Base-by-base conservation (phyloP, 2,113 vertebrate genomes). In the Chascanopsetta lugubris region DNA sequence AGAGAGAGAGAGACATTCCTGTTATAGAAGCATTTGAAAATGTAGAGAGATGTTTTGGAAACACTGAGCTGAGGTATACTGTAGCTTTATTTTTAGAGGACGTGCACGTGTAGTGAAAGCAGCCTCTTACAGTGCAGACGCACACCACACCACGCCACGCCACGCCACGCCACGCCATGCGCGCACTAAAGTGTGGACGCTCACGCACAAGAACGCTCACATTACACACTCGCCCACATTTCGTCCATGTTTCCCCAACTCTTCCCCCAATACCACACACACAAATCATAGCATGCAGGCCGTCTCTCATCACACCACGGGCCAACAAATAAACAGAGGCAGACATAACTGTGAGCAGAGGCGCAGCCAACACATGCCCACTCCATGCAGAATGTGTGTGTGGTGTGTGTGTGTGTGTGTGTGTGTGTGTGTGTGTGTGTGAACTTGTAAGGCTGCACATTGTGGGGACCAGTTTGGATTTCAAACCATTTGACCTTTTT, bases 301-400 rank as follows among this genome's bases (percentile, higher is more conserved):
- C 26, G 59, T 72, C 71, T 57, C 56, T 77, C 68, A 63, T 67
- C 62, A 56, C 54, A 51, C 34, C 48, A n/a, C 57, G 45, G 49
- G 62, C 29, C 72, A 61, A 72, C 63, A 84, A 69, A 75, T 71
- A 81, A 81, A 83, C 73, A 72, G 42, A 36, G 24, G 29, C 50
- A 36, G 42, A 18, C 27, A 60, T 59, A 66, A 66, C 50, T 43
- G 47, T 42, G 63, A 69, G 54, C 38, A 58, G 59, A 38, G 57
- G 36, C 25, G 34, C 45, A 54, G 29, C 32, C 24, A 67, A 27
- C 55, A 26, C 45, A 76, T 18, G 5, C 34, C 36, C 36, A 13
- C 7, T 29, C 25, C 43, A 40, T 18, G 36, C 47, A 75, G 61
- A 53, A 22, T 55, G n/a, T 50, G 54, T 67, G n/a, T n/a, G n/a